Percentiles rank a stretch among this genome's conserved stretches.
phyloP scores from a whole-genome alignment of 2,888 invertebrate genomes.

The Suillia variegata region DNA sequence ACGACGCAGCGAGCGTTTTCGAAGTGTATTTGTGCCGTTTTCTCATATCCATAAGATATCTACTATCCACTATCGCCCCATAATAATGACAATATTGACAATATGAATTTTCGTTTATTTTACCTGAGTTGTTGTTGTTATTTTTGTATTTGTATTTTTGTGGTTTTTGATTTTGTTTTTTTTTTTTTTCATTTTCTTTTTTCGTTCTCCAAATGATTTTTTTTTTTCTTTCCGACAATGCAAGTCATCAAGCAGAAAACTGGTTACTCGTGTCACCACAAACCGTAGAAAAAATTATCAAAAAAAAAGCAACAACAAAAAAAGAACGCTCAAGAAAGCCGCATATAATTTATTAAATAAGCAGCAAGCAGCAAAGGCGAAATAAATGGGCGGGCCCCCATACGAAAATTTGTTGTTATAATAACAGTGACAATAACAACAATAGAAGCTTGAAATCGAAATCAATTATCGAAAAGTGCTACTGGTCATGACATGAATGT shows the following conservation, averaged over 20 bases:
- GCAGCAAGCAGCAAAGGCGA: background rate
- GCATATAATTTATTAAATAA: background rate
- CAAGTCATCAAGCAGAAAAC: background rate
- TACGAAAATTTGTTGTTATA: too few species aligned
- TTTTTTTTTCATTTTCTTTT: background rate
- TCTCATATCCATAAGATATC: too few species aligned
- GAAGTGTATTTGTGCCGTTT: too few species aligned
- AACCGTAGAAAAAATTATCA: too few species aligned
- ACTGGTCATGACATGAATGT: conserved; percentile 52
- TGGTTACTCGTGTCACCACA: background rate
- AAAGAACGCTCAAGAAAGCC: background rate
- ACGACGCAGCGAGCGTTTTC: too few species aligned
- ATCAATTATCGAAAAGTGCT: conserved; percentile 55
- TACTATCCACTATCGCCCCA: background rate
- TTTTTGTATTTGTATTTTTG: background rate
- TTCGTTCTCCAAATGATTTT: background rate
- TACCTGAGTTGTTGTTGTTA: background rate
- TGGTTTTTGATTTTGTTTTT: background rate
- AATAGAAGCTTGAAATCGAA: conserved; percentile 38
- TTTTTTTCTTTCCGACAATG: background rate
- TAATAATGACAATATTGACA: background rate
- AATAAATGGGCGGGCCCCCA: too few species aligned
- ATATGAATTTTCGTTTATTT: background rate
- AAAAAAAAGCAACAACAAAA: background rate
- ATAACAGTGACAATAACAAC: background rate